Evolutionary conservation across 2,888 invertebrate genomes (phyloP), one percentile per base, ranked within the genome.

Genomic region (Euplexia lucipara): DNA sequence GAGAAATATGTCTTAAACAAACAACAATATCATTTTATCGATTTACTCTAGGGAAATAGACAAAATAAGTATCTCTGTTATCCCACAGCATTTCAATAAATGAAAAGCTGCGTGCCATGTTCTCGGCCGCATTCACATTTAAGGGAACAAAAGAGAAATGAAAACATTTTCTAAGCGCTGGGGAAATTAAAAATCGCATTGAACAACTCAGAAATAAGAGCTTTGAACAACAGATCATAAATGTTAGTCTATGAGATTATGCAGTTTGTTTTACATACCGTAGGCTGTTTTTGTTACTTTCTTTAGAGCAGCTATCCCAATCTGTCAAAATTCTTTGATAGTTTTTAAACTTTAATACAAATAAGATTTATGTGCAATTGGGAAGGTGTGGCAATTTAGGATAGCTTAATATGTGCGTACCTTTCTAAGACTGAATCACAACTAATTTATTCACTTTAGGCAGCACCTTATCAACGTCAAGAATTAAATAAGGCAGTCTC

Each of bases 131-230:
- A 71, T 77, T 79, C 66, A 62, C 61, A 71, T 77, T 72, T 69
- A 71, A 73, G 48, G 59, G 77, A 75, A 75, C 76, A 79, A 81
- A 78, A 58, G 73, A 62, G 69, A 72, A 75, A 75, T 70, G 64
- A 58, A 72, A 80, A 71, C 72, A 71, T 65, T 70, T 63, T 51
- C 61, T 65, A 70, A 78, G 69, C 67, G 61, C 78, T 74, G 61
- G 72, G 82, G 77, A 85, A 83, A 82, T 85, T 80, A 82, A 85
- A 84, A 81, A 75, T 72, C 49, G 64, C 63, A 72, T 75, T 66
- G 62, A 71, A 74, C 61, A 41, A 65, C 70, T 60, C 59, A 47
- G 60, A 45, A 63, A 60, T 42, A 44, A 67, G 32, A 58, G 41
- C 48, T 35, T 67, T 78, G 61, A 45, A 53, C 45, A 44, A 37